Evolutionary conservation across 2,888 invertebrate species (phyloP).

Genomic region (Eulithis prunata): DNA sequence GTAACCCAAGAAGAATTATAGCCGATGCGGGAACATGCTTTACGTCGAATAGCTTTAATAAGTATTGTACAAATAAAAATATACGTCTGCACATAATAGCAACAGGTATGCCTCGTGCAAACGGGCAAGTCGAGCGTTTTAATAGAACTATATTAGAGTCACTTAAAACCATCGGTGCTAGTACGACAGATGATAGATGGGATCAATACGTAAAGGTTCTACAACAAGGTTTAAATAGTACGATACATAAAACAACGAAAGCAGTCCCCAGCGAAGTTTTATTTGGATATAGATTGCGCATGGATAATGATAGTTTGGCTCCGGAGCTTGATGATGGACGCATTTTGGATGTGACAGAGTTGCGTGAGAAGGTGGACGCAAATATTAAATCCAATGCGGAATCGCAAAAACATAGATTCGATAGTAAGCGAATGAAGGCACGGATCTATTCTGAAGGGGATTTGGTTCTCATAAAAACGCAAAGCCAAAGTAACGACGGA

Average conservation of each 20-base stretch:
- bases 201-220: not conserved
- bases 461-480: no score
- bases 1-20: no score
- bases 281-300: not conserved
- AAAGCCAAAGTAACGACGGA: no score
- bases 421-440: no score
- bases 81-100: not conserved
- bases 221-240: constrained; percentile 3
- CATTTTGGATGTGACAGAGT: no score
- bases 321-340: not conserved
- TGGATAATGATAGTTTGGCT: not conserved
- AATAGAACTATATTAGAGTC: not conserved
- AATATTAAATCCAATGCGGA: no score
- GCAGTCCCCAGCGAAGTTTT: not conserved
- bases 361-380: no score
- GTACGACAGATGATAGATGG: not conserved
- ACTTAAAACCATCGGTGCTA: not conserved
- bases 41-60: no score
- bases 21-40: no score
- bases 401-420: no score
- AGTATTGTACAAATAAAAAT: constrained; percentile 1
- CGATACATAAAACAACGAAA: not conserved
- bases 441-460: no score
- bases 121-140: not conserved
- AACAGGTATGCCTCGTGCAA: not conserved